Evolutionary conservation across 1,140 invertebrate species (phyloP), one percentile per base, ranked within the genome.

Genomic region (Drosophila setifemur): DNA sequence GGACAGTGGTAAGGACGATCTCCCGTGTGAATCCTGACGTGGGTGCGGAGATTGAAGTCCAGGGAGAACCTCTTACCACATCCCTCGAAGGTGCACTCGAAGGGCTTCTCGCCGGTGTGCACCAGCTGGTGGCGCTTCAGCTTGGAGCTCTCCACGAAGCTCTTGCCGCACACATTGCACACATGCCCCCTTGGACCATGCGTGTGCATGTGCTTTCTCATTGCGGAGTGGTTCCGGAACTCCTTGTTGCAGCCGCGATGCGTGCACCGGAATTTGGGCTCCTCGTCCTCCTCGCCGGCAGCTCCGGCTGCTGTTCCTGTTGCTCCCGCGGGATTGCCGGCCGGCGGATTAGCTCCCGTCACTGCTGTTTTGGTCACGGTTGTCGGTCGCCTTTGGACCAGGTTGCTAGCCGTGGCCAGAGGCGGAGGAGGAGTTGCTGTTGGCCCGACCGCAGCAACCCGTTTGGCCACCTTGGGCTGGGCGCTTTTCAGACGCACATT

Each of bases 1-100:
- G 98, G 98, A 93, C 98, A 99, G 39, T 99, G 98, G 89, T 98
- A 99, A 0, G 98, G 98, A 39, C 98, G 92, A 91, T 99, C 98
- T 1, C 97, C 98, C 0, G 98, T 99, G 91, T 99, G 98, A 78
- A 99, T 99, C 53, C 98, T 93, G 1, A 99, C 98, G 91, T 99
- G 98, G 8, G 98, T 99, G 90, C 98, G 94, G 29, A 89, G 60
- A 61, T 89, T 89, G 19, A 99, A 99, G 90, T 99, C 98, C 57
- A 99, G 91, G 57, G 98, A 99, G 92, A 99, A 99, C 76, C 97
- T 92, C 88, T 99, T 99, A 2, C 98, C 98, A 91, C 98, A 99
- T 0, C 98, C 98, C 91, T 99, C 97, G 91, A 99, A 99, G 9
- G 98, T 99, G 91, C 98, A 99, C 92, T 99, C 94, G 89, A 98